A percentile compares a stretch with the other conserved stretches of the same genome.
Conservation (phyloP, 2,797 vertebrate species). For the Jordanella pulchra region DNA sequence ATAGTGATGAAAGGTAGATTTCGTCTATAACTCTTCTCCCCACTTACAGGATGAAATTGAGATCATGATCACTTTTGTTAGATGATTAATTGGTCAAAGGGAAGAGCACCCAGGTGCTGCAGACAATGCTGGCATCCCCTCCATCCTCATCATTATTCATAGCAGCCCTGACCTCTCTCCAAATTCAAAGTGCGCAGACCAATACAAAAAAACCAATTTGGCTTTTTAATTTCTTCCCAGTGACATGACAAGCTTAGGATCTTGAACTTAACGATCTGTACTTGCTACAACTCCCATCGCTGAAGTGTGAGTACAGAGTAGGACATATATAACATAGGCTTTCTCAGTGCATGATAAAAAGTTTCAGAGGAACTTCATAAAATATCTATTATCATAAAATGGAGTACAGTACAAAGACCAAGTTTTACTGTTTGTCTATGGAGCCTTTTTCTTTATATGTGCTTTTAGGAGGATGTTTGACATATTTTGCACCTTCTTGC, state of each 20-base stretch:
- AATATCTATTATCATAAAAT: neutral
- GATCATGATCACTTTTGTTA: neutral
- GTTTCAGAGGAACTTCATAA: neutral
- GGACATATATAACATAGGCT: slow-evolving; percentile 18
- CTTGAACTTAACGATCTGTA: slow-evolving; percentile 25
- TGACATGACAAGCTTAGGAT: slow-evolving; percentile 37
- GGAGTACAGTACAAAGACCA: neutral
- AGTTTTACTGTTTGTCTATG: neutral
- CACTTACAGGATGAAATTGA: neutral
- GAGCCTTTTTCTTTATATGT: neutral
- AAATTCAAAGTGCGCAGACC: slow-evolving; percentile 33
- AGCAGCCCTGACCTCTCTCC: slow-evolving; percentile 28
- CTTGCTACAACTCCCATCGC: slow-evolving; percentile 20
- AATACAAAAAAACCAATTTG: slow-evolving; percentile 39
- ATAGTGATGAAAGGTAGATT: slow-evolving; percentile 24
- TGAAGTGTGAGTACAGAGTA: slow-evolving; percentile 20
- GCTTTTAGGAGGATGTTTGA: neutral
- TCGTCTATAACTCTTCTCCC: neutral
- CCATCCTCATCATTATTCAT: slow-evolving; percentile 58
- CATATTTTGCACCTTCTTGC: neutral
- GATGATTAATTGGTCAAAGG: neutral
- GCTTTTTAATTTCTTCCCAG: slow-evolving; percentile 46
- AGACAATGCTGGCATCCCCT: slow-evolving; percentile 33
- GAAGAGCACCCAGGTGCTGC: slow-evolving; percentile 18
- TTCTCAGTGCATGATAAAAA: neutral